These are phyloP conservation scores for Lottia gigantea DNA, from an alignment of 2,888 invertebrate genomes.

Conservation along the genomic window DNA sequence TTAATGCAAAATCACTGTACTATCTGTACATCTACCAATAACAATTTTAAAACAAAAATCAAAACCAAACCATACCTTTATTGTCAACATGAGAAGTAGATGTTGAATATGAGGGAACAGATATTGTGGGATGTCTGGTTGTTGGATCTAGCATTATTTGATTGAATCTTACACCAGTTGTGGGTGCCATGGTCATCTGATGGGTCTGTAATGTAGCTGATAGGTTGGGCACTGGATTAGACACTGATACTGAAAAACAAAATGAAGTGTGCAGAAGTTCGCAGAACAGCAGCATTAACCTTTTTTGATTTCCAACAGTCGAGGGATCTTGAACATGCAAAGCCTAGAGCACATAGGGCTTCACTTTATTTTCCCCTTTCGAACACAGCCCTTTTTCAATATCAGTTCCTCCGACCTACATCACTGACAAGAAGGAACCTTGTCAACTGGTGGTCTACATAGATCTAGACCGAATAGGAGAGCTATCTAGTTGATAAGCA, in stretches of 20 bases:
- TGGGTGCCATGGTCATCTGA: slow-evolving; percentile 28
- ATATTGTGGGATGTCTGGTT: slow-evolving; percentile 27
- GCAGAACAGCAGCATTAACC: too few species aligned
- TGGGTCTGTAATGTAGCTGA: slow-evolving; percentile 47
- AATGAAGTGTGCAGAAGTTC: too few species aligned
- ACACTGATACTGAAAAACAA: slow-evolving; percentile 40
- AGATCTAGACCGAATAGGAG: slow-evolving; percentile 21
- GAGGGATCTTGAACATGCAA: slow-evolving; percentile 1
- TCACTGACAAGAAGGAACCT: too few species aligned
- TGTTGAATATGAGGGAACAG: slow-evolving; percentile 22
- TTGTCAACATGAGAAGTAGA: not conserved
- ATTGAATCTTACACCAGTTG: slow-evolving; percentile 32
- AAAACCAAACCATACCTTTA: too few species aligned
- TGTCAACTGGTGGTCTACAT: too few species aligned
- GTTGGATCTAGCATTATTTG: slow-evolving; percentile 41
- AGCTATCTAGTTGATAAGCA: too few species aligned
- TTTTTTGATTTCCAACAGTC: too few species aligned
- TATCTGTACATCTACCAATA: too few species aligned
- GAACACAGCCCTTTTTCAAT: slow-evolving; percentile 12
- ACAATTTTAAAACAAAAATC: too few species aligned
- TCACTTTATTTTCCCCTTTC: not conserved
- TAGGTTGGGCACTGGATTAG: slow-evolving; percentile 43
- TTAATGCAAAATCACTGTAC: too few species aligned
- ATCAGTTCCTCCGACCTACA: not conserved
- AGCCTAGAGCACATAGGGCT: not conserved